Evolutionary conservation across 2,113 vertebrate species (phyloP).

Genomic region (Lepisosteus oculatus): DNA sequence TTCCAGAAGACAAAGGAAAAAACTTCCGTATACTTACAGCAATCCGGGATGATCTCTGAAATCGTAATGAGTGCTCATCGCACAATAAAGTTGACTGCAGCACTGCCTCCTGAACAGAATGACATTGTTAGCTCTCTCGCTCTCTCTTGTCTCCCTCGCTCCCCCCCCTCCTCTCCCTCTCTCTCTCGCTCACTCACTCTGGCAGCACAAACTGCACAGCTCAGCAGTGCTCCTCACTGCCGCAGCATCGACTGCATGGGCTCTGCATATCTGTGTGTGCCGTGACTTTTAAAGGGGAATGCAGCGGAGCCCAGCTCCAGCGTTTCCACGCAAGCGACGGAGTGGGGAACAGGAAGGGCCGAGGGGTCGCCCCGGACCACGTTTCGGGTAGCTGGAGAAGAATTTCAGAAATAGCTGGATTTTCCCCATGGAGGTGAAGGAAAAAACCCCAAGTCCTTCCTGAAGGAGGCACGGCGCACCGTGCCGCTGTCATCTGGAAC

Average conservation of each 20-base stretch:
- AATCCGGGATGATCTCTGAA: conserved; percentile 23
- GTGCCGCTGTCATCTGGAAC: too few relatives aligned
- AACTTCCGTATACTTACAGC: conserved; percentile 66
- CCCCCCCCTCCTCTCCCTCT: conserved; percentile 30
- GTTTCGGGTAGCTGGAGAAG: too few relatives aligned
- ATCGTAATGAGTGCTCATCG: conserved; percentile 53
- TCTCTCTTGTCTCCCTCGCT: conserved; percentile 38
- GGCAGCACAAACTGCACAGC: conserved; percentile 81
- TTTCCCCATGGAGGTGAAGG: too few relatives aligned
- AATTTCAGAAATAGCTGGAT: too few relatives aligned
- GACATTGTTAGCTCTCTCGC: conserved; percentile 77
- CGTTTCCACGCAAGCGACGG: background rate
- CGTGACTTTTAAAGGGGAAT: conserved; percentile 82
- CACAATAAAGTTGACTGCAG: conserved; percentile 76
- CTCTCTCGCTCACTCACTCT: conserved; percentile 59
- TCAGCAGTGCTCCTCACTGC: conserved; percentile 82
- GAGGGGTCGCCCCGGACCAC: too few relatives aligned
- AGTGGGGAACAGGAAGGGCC: too few relatives aligned
- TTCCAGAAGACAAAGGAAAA: conserved; percentile 28
- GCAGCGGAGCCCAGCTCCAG: conserved; percentile 69
- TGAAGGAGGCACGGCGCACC: too few relatives aligned
- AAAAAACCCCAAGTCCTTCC: too few relatives aligned
- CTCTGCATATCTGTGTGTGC: conserved; percentile 77
- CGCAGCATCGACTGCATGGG: conserved; percentile 82
- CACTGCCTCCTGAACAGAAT: conserved; percentile 77